Evolutionary conservation across 2,797 vertebrate genomes (phyloP).

Genomic region (Chrysocyon brachyurus): DNA sequence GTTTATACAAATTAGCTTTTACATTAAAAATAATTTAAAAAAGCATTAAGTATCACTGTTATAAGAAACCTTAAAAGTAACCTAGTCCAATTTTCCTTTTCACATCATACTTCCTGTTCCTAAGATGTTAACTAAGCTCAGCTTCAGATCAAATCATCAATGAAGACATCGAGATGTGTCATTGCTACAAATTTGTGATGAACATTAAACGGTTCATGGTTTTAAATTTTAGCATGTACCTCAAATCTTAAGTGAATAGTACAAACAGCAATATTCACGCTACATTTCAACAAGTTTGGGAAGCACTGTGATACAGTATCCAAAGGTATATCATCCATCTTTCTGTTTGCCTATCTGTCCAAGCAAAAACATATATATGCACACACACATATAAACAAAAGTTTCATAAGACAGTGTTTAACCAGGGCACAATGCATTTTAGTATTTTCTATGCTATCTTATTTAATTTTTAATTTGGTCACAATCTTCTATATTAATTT

Average conservation of each 20-base stretch:
- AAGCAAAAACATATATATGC: not conserved
- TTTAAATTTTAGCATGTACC: not conserved
- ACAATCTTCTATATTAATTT: not conserved
- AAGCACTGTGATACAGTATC: not conserved
- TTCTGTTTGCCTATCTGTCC: not conserved
- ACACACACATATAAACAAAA: not conserved
- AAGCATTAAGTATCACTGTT: not conserved
- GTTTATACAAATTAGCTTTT: not conserved
- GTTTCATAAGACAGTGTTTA: not conserved
- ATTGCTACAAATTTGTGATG: not conserved
- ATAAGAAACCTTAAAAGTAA: not conserved
- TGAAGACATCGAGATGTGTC: not conserved
- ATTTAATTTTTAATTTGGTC: not conserved
- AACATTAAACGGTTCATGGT: not conserved
- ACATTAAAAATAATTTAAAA: conserved; percentile 8
- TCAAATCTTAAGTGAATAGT: not conserved
- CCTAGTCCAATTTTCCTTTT: not conserved
- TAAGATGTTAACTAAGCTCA: not conserved
- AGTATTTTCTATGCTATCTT: not conserved
- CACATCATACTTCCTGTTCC: not conserved
- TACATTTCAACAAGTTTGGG: not conserved
- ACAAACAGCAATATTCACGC: not conserved
- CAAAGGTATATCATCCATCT: not conserved
- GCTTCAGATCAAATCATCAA: not conserved
- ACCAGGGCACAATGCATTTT: not conserved